Evolutionary conservation across 2,113 vertebrate species (phyloP), one percentile per base, ranked within the genome.

Genomic region (Datnioides undecimradiatus): DNA sequence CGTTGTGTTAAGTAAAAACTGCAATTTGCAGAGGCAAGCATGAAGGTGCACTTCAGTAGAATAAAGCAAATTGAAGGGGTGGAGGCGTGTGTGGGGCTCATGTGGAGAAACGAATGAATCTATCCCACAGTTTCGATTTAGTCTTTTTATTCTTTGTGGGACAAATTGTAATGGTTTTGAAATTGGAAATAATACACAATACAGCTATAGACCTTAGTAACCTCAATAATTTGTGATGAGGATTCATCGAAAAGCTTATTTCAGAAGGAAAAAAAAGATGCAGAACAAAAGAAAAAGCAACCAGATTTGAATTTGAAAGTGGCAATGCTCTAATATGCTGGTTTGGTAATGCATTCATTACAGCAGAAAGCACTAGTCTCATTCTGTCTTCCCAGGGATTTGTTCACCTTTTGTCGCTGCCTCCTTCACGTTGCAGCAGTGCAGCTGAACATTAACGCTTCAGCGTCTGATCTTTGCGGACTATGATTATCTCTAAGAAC

Each of bases 11-110:
- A 92, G 87, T n/a, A n/a, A 93, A 92, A 93, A 87, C 83, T 76
- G 87, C 83, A 89, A 91, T 91, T 91, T 93, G 90, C 88, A 88
- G 58, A 87, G 80, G 85, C 88, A 72, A 86, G 87, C 87, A 79
- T 79, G 88, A 83, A n/a, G n/a, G 82, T 87, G 86, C 88, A 90
- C 86, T 91, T 85, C 52, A 80, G 73, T 65, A 67, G 79, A 84
- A 80, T 82, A 79, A 84, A 85, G 72, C 74, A 80, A 77, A 89
- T 59, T 73, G 85, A 78, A 65, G 52, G 55, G 54, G 66, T 40
- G 70, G 65, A 49, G 82, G 48, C 60, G 52, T 41, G n/a, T n/a
- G 43, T 1, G 51, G 73, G 54, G 33, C 31, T 60, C 45, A 40
- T 45, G 58, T 21, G 36, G 72, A 79, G 80, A 71, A 81, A 55